phyloP scores from a whole-genome alignment of 2,797 vertebrate genomes.

The Sparidentex hasta region DNA sequence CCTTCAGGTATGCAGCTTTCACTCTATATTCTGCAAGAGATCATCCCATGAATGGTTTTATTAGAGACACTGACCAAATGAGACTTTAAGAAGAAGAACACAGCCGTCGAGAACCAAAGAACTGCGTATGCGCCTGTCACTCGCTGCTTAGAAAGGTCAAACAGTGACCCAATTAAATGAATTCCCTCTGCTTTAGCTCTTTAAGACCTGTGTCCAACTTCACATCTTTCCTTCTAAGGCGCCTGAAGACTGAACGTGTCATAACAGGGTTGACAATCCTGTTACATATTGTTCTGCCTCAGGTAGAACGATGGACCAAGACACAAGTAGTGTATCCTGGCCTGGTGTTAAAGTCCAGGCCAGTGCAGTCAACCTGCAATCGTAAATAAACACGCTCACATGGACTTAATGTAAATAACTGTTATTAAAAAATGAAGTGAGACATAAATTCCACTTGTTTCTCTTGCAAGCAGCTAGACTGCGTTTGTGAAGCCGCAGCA shows the following conservation, averaged over 20 bases:
- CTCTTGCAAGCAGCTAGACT: not conserved
- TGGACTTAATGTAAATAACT: not conserved
- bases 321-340: not conserved
- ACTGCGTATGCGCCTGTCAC: not conserved
- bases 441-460: not conserved
- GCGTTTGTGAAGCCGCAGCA: not conserved
- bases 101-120: too few relatives aligned
- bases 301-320: not conserved
- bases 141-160: constrained; percentile 26
- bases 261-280: constrained; percentile 16
- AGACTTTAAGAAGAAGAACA: not conserved
- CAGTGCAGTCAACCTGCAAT: not conserved
- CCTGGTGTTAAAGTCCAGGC: not conserved
- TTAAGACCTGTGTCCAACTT: constrained; percentile 16
- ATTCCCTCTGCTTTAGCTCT: constrained; percentile 25
- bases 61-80: not conserved
- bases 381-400: not conserved
- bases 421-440: not conserved
- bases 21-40: not conserved
- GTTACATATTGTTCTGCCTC: not conserved
- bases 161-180: constrained; percentile 1
- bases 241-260: constrained; percentile 17
- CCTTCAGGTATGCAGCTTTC: not conserved
- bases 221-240: constrained; percentile 22
- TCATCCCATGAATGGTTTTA: not conserved